Conservation (phyloP, 2,888 invertebrate species). For the Cheilosia scutellata region DNA sequence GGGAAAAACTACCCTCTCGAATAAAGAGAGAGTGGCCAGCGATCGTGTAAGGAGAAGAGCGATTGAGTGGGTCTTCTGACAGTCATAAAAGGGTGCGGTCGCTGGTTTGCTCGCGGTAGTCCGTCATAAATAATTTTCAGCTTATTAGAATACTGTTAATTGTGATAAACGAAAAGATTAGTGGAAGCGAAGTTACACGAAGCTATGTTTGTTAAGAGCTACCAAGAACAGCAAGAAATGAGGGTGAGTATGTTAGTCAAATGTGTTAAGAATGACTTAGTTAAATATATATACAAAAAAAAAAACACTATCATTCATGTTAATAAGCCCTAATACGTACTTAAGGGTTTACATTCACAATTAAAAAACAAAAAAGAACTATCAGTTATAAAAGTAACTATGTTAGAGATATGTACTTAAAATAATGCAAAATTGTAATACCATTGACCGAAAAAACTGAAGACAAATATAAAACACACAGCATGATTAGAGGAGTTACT, state of each 20-base stretch:
- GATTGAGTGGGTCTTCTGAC: too few species aligned
- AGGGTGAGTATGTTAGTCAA: background rate
- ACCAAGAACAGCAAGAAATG: background rate
- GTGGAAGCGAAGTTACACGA: too few species aligned
- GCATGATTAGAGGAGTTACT: too few species aligned
- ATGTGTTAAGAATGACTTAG: background rate
- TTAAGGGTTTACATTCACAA: background rate
- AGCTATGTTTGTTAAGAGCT: background rate
- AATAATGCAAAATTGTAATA: constrained; percentile 14
- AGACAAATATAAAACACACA: too few species aligned
- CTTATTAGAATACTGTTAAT: too few species aligned
- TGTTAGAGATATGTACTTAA: background rate
- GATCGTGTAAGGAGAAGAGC: too few species aligned
- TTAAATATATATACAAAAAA: background rate
- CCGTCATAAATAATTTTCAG: too few species aligned
- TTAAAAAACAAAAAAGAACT: background rate
- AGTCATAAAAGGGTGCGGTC: too few species aligned
- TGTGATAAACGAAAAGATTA: too few species aligned
- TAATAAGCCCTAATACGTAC: background rate
- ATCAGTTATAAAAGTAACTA: background rate
- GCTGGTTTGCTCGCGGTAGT: too few species aligned
- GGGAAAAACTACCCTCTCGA: too few species aligned
- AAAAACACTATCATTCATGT: background rate
- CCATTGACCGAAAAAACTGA: background rate
- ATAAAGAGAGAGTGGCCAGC: too few species aligned